Evolutionary conservation across 2,113 vertebrate species (phyloP), one percentile per base, ranked within the genome.

Genomic region (Lampris megalopsis): DNA sequence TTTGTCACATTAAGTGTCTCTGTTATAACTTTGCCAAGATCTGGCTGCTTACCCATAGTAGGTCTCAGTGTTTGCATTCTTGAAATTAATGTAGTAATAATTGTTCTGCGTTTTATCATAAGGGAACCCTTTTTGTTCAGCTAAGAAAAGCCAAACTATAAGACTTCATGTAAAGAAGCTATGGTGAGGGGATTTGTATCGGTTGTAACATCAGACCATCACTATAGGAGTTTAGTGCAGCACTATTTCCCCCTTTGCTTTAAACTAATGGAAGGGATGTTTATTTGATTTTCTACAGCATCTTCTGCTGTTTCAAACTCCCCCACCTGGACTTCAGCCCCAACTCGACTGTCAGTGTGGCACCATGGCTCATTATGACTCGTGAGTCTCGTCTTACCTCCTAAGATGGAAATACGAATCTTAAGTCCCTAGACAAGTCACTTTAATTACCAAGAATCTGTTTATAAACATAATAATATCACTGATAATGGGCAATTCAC

Each of bases 301-400:
- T 9, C 70, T 63, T 54, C 73, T 78, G 6, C 77, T 71, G 68
- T 53, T 42, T 24, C 2, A 37, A 13, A 37, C 41, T 10, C 48
- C 11, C 10, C 9, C 24, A 52, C 40, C 63, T 36, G 59, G 3
- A 80, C 38, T 24, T 24, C 68, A 71, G 9, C 38, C 48, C 56
- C 52, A 66, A 48, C 8, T 42, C 24, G 1, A 38, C 40, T 41
- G 68, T 42, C 41, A 48, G 5, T 45, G 42, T 36, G 35, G 3
- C 53, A 72, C 38, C 40, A 85, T 90, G 90, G 82, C 90, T 73
- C 49, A 88, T 63, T 85, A 82, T 60, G 90, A 90, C 63, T 75
- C 77, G 85, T 82, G 65, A 74, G 83, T 86, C 58, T 40, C 63
- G 9, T 11, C 57, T 71, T 65, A 42, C n/a, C 41, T 8, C 35